Percentiles rank a stretch among this genome's conserved stretches.
These are phyloP conservation scores for Drusus annulatus DNA, from an alignment of 1,140 invertebrate genomes.

Conservation along the genomic window DNA sequence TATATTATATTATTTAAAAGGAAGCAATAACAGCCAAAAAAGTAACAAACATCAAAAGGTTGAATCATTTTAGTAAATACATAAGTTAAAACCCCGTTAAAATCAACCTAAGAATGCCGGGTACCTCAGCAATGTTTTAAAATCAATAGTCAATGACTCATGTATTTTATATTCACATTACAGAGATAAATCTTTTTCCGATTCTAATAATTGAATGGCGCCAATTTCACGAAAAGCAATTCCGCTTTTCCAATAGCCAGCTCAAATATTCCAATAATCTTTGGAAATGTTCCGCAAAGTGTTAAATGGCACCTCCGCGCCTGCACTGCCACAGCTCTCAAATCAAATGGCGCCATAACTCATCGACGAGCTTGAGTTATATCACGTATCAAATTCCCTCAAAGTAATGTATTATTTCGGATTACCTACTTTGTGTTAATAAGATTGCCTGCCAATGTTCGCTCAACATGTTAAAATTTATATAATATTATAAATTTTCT, in stretches of 20 bases:
- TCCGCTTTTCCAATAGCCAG: constrained; percentile 41
- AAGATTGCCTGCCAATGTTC: not conserved
- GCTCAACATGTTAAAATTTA: not conserved
- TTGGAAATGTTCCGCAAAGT: constrained; percentile 1
- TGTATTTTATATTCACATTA: no score
- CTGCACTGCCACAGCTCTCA: not conserved
- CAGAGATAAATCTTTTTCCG: constrained; percentile 7
- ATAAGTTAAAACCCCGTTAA: no score
- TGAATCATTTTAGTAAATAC: no score
- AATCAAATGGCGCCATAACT: no score
- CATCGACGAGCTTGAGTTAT: not conserved
- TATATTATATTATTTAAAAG: no score
- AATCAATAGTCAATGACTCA: no score
- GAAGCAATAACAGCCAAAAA: no score
- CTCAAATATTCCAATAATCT: constrained; percentile 42
- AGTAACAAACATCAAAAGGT: no score
- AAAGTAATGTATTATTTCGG: not conserved
- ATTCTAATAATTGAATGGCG: constrained; percentile 29
- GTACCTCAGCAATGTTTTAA: no score
- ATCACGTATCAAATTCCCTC: not conserved
- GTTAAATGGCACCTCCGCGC: constrained; percentile 1
- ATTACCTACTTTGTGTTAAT: not conserved
- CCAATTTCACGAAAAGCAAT: constrained; percentile 34
- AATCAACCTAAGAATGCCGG: no score
- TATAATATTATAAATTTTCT: not conserved